Evolutionary conservation across 2,797 vertebrate species (phyloP), one percentile per base, ranked within the genome.

Genomic region (Distichodus sexfasciatus): DNA sequence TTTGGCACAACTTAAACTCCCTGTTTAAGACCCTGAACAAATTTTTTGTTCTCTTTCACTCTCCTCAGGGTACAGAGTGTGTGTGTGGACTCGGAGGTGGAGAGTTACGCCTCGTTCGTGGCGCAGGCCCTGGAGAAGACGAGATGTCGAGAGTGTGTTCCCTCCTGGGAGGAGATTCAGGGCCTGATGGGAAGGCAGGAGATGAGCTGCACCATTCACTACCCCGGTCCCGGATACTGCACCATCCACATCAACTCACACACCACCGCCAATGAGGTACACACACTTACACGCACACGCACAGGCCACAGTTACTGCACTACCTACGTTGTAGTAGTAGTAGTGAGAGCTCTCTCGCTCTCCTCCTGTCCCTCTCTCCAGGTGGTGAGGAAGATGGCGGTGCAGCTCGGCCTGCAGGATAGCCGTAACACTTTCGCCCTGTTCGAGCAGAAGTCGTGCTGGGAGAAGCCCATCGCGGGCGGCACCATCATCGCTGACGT

Each of bases 151-250:
- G 93, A 97, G 82, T 90, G 91, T 0, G 96, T 98, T 71, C 97
- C 96, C 2, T 98, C 96, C 0, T 91, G 94, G 87, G 95, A 96
- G 17, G 97, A 99, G 90, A 96, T 98, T 86, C 91, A 93, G 43
- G 93, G 92, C 66, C 87, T 98, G 82, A 94, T 95, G 86, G 89
- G 76, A 65, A 81, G 93, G 51, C 93, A 95, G 79, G 93, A 95
- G 85, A 91, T 96, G 88, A 74, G 92, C 70, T 96, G 94, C 81
- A 93, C 91, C 0, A 91, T 96, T 69, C 91, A 96, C 85, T 95
- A 95, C 80, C 95, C 95, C 0, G 95, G 95, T 6, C 89, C 92
- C 0, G 90, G 93, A 0, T 87, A 92, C 81, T 95, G 94, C 83
- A 90, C 89, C 0, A 90, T 98, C 76, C 88, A 93, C 84, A 93